Conservation (phyloP, 2,113 vertebrate species). For the Ophthalmolycus amberensis region DNA sequence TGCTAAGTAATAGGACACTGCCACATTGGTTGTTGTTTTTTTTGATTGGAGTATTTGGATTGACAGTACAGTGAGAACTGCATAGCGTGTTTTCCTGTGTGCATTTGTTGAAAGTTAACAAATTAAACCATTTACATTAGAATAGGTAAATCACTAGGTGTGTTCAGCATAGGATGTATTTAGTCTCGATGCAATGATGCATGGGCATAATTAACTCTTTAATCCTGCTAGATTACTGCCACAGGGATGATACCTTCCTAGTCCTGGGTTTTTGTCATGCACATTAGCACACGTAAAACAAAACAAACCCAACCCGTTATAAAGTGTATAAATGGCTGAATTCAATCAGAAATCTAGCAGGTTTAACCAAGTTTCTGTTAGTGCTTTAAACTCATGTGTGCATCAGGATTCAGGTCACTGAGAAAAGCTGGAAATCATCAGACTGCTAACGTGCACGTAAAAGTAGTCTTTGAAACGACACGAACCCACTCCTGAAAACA, state of each 20-base stretch:
- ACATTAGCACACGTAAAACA: neutral
- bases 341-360: neutral
- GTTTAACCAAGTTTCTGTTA: neutral
- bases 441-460: conserved; percentile 55
- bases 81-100: neutral
- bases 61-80: neutral
- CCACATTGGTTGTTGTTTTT: neutral
- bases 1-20: neutral
- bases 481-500: conserved; percentile 45
- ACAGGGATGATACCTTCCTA: conserved; percentile 7
- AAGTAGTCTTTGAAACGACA: conserved; percentile 42
- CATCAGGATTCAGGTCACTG: conserved; percentile 11
- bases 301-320: neutral
- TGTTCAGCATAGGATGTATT: neutral
- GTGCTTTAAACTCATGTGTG: neutral
- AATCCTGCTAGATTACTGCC: conserved; percentile 11
- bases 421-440: conserved; percentile 19
- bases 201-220: neutral
- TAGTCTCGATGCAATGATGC: neutral
- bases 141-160: neutral
- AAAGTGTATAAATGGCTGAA: neutral
- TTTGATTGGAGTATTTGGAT: neutral
- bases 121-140: neutral
- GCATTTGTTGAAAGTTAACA: neutral
- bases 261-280: conserved; percentile 2